Evolutionary conservation across 2,797 vertebrate species (phyloP).

Genomic region (Antennarius maculatus): DNA sequence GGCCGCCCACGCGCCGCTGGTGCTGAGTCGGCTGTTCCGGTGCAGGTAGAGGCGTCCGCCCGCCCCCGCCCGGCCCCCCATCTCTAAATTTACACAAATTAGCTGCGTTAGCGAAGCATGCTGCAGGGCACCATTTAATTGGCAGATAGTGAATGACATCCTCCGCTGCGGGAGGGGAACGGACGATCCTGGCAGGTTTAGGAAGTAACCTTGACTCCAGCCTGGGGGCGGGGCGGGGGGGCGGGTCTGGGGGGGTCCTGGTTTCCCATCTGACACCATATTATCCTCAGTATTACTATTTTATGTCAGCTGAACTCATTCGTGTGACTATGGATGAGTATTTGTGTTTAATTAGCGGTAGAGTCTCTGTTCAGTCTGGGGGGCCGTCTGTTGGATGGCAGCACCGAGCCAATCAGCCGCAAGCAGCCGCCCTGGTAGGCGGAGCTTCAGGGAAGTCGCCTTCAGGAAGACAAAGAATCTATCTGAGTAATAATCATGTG

Average conservation of each 20-base stretch:
- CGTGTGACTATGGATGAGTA: too few relatives aligned
- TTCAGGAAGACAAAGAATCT: too few relatives aligned
- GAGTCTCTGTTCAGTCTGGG: too few relatives aligned
- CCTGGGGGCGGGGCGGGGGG: background rate
- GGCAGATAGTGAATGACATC: slow-evolving; percentile 62
- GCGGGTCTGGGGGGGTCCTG: background rate
- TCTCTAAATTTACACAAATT: slow-evolving; percentile 72
- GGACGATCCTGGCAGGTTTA: slow-evolving; percentile 21
- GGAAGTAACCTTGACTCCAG: slow-evolving; percentile 56
- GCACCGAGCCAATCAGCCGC: too few relatives aligned
- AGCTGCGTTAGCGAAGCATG: slow-evolving; percentile 55
- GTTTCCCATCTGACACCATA: slow-evolving; percentile 9
- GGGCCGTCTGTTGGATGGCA: too few relatives aligned
- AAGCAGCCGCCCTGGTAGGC: too few relatives aligned
- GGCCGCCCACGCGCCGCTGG: slow-evolving; percentile 30
- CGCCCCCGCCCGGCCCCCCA: slow-evolving; percentile 32
- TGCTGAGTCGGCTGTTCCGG: slow-evolving; percentile 42
- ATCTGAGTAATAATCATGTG: too few relatives aligned
- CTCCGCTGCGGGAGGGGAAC: slow-evolving; percentile 22
- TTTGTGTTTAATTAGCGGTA: too few relatives aligned
- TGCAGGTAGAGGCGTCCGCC: slow-evolving; percentile 28
- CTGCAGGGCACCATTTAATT: slow-evolving; percentile 79
- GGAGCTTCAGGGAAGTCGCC: too few relatives aligned
- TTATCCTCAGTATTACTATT: slow-evolving; percentile 5
- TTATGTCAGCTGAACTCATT: too few relatives aligned